Percentiles rank a stretch among this genome's conserved stretches.
phyloP scores from a whole-genome alignment of 1,140 invertebrate genomes.

The honey bee (Apis mellifera) region DNA sequence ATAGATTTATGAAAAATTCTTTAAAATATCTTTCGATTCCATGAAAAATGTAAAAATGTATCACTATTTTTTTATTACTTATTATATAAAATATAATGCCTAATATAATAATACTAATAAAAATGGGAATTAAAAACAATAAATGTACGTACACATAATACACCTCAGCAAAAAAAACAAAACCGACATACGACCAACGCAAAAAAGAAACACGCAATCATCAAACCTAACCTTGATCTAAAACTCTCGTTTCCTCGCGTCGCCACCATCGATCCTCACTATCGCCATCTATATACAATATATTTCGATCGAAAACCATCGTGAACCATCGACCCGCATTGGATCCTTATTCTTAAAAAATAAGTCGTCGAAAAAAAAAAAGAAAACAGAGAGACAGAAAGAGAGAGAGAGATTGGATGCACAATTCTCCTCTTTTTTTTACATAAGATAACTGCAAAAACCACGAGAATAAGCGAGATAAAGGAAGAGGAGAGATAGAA shows the following conservation, averaged over 20 bases:
- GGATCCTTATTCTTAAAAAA: not conserved
- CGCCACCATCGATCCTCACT: not conserved
- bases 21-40: too few relatives aligned
- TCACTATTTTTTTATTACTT: too few relatives aligned
- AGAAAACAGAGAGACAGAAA: not conserved
- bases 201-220: not conserved
- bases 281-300: not conserved
- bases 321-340: not conserved
- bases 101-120: too few relatives aligned
- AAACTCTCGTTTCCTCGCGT: conserved; percentile 14
- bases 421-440: conserved; percentile 9
- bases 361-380: not conserved
- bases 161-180: not conserved
- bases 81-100: too few relatives aligned
- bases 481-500: not conserved
- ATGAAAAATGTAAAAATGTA: too few relatives aligned
- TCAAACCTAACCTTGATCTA: conserved; percentile 21
- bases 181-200: not conserved
- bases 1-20: too few relatives aligned
- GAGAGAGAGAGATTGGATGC: not conserved
- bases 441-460: conserved; percentile 32
- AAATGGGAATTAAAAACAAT: not conserved
- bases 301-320: not conserved
- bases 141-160: not conserved
- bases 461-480: conserved; percentile 10